These are phyloP conservation scores for Orchesella cincta DNA, from an alignment of 1,140 invertebrate genomes.

Conservation along the genomic window DNA sequence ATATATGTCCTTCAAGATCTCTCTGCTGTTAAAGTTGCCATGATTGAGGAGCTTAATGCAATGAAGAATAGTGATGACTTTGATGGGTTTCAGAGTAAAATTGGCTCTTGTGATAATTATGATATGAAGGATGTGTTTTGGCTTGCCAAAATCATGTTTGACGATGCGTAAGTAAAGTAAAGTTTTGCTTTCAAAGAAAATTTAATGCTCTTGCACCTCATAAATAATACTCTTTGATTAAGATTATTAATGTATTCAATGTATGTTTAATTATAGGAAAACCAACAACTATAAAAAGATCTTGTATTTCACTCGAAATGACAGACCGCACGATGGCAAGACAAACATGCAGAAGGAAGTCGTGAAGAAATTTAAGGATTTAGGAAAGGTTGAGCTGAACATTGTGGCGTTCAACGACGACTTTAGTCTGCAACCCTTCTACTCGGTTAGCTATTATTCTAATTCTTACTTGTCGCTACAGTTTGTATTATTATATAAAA, in stretches of 20 bases:
- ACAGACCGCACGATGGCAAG: conserved; percentile 35
- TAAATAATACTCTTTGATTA: neutral
- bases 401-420: conserved; percentile 42
- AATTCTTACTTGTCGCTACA: too few relatives aligned
- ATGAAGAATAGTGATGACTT: conserved; percentile 28
- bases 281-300: conserved; percentile 19
- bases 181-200: conserved; percentile 21
- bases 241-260: neutral
- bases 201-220: neutral
- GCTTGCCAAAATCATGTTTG: conserved; percentile 38
- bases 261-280: conserved; percentile 21
- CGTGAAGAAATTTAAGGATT: conserved; percentile 42
- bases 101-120: conserved; percentile 33
- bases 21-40: conserved; percentile 29
- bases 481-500: too few relatives aligned
- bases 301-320: conserved; percentile 36
- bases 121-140: conserved; percentile 42
- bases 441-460: conserved; percentile 32
- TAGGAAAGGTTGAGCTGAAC: conserved; percentile 43
- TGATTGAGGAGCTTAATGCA: conserved; percentile 36
- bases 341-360: conserved; percentile 26
- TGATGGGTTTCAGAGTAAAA: conserved; percentile 33
- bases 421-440: conserved; percentile 40
- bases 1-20: conserved; percentile 43
- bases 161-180: conserved; percentile 43